phyloP scores from a whole-genome alignment of 2,888 invertebrate species.

The Gymnoscelis rufifasciata region DNA sequence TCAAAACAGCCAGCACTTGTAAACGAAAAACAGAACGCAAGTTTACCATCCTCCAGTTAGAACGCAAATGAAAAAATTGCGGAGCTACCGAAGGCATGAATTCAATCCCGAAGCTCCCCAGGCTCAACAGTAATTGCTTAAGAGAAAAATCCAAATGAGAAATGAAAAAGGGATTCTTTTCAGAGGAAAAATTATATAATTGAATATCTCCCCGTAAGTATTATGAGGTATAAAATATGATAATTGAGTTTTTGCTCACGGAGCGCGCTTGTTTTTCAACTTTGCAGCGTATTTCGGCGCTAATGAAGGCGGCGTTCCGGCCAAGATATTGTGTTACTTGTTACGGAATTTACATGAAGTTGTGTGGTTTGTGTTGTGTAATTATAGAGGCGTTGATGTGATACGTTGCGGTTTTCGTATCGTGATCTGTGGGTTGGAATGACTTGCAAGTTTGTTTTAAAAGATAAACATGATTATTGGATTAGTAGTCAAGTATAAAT shows the following conservation, averaged over 20 bases:
- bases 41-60: conserved; percentile 71
- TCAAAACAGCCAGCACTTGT: conserved; percentile 55
- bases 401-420: too few relatives aligned
- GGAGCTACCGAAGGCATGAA: conserved; percentile 50
- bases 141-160: conserved; percentile 80
- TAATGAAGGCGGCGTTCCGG: conserved; percentile 25
- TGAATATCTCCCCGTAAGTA: conserved; percentile 78
- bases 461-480: too few relatives aligned
- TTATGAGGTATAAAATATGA: conserved; percentile 79
- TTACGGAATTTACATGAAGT: conserved; percentile 17
- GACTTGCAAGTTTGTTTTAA: too few relatives aligned
- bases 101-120: conserved; percentile 63
- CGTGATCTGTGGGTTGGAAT: too few relatives aligned
- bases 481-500: too few relatives aligned
- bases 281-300: conserved; percentile 23
- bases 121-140: conserved; percentile 73
- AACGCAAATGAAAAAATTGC: conserved; percentile 66
- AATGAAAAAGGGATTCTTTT: conserved; percentile 77
- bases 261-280: conserved; percentile 44
- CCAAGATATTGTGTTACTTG: conserved; percentile 25
- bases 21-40: conserved; percentile 69
- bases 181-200: conserved; percentile 78
- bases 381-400: too few relatives aligned
- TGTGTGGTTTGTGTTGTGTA: conserved; percentile 6
- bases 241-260: conserved; percentile 74